Evolutionary conservation across 2,797 vertebrate species (phyloP), one percentile per base, ranked within the genome.

Genomic region (Cynopterus sphinx): DNA sequence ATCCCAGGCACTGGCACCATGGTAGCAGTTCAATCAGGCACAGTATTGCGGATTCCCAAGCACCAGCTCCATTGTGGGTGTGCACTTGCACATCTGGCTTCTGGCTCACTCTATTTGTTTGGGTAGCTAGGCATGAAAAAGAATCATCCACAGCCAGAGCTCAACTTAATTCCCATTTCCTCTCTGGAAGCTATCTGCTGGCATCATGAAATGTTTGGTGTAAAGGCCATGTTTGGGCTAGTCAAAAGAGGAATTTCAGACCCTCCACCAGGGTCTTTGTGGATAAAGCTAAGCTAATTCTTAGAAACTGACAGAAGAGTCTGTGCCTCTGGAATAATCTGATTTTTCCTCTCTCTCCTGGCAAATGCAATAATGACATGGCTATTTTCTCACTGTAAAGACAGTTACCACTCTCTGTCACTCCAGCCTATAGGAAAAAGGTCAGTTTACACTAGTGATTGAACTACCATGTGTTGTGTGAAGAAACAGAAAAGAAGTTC

Each of bases 71-170:
- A 93, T 87, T 67, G 90, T 85, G 95, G 86, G 98, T 70, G 96
- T 96, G 97, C 71, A 49, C 91, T 97, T 89, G 96, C 91, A 98
- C 97, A 98, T 88, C 91, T 95, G 96, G 95, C 96, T 97, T 97
- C 97, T 97, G 97, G 96, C 97, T 98, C 87, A 36, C 78, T 87
- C 88, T 86, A 97, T 97, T 98, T 95, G 61, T 96, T 97, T 97
- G 97, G 90, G 96, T 97, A 98, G 73, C 97, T 97, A 90, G 97
- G 93, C 93, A 95, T 98, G 97, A 98, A 97, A 96, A 96, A 97
- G 87, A 94, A 87, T 98, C 97, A 97, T 96, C 98, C 55, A 59
- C 97, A 97, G 92, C 96, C 96, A 96, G 96, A 97, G 97, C 96
- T 95, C 89, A 87, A 63, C 67, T 97, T 94, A 97, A 97, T 97